Conservation (phyloP, 2,797 vertebrate species). For the Pseudomugil tenellus region DNA sequence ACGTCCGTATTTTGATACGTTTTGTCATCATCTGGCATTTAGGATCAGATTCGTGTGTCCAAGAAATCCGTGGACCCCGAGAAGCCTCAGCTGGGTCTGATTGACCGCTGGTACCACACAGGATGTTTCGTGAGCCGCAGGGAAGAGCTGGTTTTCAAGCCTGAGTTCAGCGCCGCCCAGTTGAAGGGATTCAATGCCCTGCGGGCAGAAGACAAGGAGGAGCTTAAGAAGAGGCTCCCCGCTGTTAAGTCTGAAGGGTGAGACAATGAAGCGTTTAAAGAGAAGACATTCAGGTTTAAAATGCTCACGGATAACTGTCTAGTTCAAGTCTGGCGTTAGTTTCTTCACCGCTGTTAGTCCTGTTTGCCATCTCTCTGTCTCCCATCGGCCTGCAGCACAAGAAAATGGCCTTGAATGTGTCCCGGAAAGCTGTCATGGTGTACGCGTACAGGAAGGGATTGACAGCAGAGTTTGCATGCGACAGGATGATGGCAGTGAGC, state of each 20-base stretch:
- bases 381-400: conserved; percentile 61
- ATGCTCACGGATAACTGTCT: not conserved
- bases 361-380: conserved; percentile 36
- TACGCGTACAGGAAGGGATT: conserved; percentile 81
- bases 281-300: not conserved
- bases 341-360: not conserved
- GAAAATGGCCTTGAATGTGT: conserved; percentile 81
- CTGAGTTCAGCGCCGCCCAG: conserved; percentile 85
- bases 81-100: conserved; percentile 96
- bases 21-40: not conserved
- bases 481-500: conserved; percentile 82
- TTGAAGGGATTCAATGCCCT: conserved; percentile 90
- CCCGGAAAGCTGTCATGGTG: conserved; percentile 83
- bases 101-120: conserved; percentile 98
- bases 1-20: no score
- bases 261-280: conserved; percentile 36
- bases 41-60: conserved; percentile 95
- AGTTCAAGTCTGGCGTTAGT: conserved; percentile 5
- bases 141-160: conserved; percentile 90
- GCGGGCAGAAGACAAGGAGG: conserved; percentile 89
- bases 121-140: conserved; percentile 90
- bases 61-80: conserved; percentile 94
- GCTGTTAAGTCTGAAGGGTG: conserved; percentile 91
- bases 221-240: conserved; percentile 91
- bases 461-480: conserved; percentile 84